phyloP scores from a whole-genome alignment of 2,888 invertebrate species.

The Eupithecia inturbata region DNA sequence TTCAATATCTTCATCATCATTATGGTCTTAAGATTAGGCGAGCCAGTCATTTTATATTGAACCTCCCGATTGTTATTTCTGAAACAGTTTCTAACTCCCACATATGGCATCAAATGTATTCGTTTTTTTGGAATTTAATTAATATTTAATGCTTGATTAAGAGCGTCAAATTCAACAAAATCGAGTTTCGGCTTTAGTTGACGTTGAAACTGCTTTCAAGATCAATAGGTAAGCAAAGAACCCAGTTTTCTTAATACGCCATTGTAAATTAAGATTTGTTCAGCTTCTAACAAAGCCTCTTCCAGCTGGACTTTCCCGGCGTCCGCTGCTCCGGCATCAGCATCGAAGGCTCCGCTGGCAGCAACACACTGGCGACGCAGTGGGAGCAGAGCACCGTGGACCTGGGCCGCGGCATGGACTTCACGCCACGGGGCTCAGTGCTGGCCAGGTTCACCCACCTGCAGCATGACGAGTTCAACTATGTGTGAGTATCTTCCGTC shows the following conservation, averaged over 20 bases:
- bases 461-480: slow-evolving; percentile 87
- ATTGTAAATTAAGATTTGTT: not conserved
- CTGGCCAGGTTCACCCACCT: slow-evolving; percentile 89
- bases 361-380: slow-evolving; percentile 86
- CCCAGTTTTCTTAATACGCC: not conserved
- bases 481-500: slow-evolving; percentile 69
- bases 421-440: slow-evolving; percentile 89
- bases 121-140: not conserved
- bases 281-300: not conserved
- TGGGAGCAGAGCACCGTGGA: slow-evolving; percentile 93
- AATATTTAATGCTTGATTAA: not conserved
- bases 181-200: not conserved
- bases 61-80: too few relatives aligned
- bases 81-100: not conserved
- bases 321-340: slow-evolving; percentile 83
- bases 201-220: not conserved
- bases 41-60: not conserved
- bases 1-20: too few relatives aligned
- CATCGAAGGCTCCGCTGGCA: slow-evolving; percentile 79
- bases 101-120: not conserved
- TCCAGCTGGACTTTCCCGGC: slow-evolving; percentile 86
- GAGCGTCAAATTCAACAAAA: not conserved
- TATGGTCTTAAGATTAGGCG: too few relatives aligned
- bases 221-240: too few relatives aligned
- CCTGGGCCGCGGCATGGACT: slow-evolving; percentile 91